These are phyloP conservation scores for Eulacestoma nigropectus DNA, from an alignment of 2,113 vertebrate species.

Conservation along the genomic window DNA sequence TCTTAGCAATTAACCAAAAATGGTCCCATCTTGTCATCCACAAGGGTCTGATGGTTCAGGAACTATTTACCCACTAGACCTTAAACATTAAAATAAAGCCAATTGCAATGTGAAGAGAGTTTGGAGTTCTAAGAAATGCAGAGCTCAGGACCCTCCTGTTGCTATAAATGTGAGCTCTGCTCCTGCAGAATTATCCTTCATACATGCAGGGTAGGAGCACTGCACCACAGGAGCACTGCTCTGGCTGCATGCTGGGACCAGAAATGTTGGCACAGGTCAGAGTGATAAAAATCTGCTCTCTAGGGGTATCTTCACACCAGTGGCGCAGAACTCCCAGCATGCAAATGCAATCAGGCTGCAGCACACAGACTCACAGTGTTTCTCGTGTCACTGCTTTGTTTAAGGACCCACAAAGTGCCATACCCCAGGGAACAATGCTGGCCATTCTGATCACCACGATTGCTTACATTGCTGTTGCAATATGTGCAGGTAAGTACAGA, in stretches of 20 bases:
- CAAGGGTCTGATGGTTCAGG: background rate
- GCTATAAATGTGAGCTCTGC: background rate
- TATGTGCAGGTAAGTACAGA: slow-evolving; percentile 84
- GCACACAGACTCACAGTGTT: background rate
- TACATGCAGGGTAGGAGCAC: background rate
- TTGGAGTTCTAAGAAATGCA: background rate
- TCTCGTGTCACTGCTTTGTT: background rate
- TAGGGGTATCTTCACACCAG: background rate
- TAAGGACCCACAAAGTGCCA: slow-evolving; percentile 88
- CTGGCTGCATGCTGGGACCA: background rate
- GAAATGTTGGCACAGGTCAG: background rate
- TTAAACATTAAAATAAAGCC: background rate
- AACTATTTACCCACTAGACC: background rate
- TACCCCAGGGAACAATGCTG: slow-evolving; percentile 93
- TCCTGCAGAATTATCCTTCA: background rate
- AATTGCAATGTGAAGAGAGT: background rate
- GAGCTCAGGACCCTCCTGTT: background rate
- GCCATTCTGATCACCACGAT: slow-evolving; percentile 90
- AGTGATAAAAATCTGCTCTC: background rate
- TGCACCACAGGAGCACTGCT: background rate
- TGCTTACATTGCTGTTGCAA: slow-evolving; percentile 84
- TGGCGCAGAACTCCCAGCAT: background rate
- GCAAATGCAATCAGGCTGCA: background rate
- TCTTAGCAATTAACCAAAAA: background rate
- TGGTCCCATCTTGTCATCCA: background rate